Conservation (phyloP, 2,113 vertebrate genomes). For the Lophius piscatorius region DNA sequence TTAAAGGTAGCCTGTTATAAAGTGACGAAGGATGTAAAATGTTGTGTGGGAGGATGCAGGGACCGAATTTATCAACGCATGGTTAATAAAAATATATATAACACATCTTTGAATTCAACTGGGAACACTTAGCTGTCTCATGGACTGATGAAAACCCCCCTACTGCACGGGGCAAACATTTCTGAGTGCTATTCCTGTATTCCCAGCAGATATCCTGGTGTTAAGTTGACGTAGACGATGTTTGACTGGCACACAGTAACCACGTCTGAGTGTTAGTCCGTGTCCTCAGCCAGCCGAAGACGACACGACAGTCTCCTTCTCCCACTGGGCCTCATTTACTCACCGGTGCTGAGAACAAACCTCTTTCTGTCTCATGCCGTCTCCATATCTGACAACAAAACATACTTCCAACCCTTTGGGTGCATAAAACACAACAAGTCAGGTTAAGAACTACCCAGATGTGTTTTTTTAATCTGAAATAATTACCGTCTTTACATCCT, state of each 20-base stretch:
- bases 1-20: not conserved
- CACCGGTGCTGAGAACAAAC: constrained; percentile 46
- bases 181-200: constrained; percentile 60
- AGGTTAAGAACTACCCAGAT: not conserved
- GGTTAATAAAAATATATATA: constrained; percentile 32
- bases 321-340: constrained; percentile 70
- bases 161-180: constrained; percentile 15
- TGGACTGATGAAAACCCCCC: constrained; percentile 37
- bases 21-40: constrained; percentile 12
- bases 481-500: not conserved
- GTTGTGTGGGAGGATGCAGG: constrained; percentile 22
- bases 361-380: constrained; percentile 37
- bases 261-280: constrained; percentile 43
- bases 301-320: constrained; percentile 60
- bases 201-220: constrained; percentile 62
- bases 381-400: constrained; percentile 43
- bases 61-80: constrained; percentile 20
- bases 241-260: constrained; percentile 68
- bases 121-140: constrained; percentile 47
- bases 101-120: constrained; percentile 20
- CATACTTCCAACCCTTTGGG: not conserved
- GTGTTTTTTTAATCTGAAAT: not conserved
- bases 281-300: constrained; percentile 43
- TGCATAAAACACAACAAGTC: not conserved
- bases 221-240: constrained; percentile 60